Evolutionary conservation across 2,797 vertebrate species (phyloP), one percentile per base, ranked within the genome.

Genomic region (Galagoides demidoff): DNA sequence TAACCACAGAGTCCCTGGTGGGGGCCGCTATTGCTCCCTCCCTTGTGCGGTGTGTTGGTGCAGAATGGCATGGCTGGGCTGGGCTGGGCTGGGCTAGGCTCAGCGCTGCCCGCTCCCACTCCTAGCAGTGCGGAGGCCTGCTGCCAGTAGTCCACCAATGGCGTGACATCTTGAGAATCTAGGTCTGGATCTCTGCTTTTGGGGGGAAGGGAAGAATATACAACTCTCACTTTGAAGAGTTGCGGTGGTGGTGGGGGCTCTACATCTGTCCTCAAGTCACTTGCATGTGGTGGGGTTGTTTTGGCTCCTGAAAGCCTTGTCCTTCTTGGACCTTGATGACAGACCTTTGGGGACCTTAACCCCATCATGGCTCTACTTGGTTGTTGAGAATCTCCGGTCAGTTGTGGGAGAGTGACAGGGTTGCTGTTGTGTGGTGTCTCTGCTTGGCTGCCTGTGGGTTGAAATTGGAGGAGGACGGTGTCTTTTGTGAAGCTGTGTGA

Each of bases 91-190:
- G 64, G 95, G 59, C 94, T 76, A 64, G 70, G 12, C 52, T 87
- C 17, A 14, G 25, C 66, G 4, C 57, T 34, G 76, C 29, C 85
- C 61, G 87, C 61, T 85, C 81, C 73, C 63, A 20, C 7, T 27
- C 52, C 57, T 29, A 68, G 95, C 71, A 64, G 8, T 31, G 77
- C 57, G 61, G 70, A 87, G 73, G 55, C 93, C 90, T 59, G 39
- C 73, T 70, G 76, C 88, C 68, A 73, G 22, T 8, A 37, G 79
- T 63, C 74, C 55, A 73, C 76, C 89, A 77, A 39, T 89, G 84
- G 76, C 87, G 6, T 39, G 89, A 29, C 70, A 84, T 94, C 92
- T 81, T 85, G 34, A 89, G 79, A 95, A 78, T 55, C 87, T 90
- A 77, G 70, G 52, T 92, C 82, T 70, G 66, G 76, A 87, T 63